A percentile compares a stretch with the other conserved stretches of the same genome.
Evolutionary conservation across 1,140 invertebrate species (phyloP).

Genomic region (Eriosoma lanigerum): DNA sequence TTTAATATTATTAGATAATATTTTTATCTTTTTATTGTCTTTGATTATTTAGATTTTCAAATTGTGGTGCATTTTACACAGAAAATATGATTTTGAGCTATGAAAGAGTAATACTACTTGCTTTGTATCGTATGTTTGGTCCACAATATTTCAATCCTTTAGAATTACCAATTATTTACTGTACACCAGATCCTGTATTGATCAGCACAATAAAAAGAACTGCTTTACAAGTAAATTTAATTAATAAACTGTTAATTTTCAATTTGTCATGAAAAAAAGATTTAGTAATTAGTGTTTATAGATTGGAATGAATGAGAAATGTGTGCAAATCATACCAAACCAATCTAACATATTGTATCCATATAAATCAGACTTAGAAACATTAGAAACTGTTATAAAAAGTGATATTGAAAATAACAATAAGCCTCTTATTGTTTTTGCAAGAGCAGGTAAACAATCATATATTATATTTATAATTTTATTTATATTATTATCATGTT

Average conservation of each 20-base stretch:
- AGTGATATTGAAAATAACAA: conserved; percentile 34
- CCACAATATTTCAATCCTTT: conserved; percentile 24
- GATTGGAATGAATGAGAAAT: conserved; percentile 38
- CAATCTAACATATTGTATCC: conserved; percentile 2
- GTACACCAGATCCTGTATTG: conserved; percentile 36
- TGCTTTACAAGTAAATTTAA: conserved; percentile 16
- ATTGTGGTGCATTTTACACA: conserved; percentile 35
- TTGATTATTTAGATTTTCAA: conserved; percentile 24
- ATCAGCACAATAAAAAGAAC: conserved; percentile 21
- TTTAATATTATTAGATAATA: neutral
- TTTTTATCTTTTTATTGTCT: neutral
- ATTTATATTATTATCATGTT: too few species aligned
- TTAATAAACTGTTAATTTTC: neutral
- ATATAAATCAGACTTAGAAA: conserved; percentile 40
- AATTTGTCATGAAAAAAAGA: neutral
- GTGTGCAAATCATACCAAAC: conserved; percentile 24
- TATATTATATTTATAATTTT: too few species aligned
- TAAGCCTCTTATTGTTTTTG: conserved; percentile 37
- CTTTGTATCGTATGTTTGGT: conserved; percentile 30
- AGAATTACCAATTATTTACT: conserved; percentile 15
- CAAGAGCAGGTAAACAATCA: conserved; percentile 62
- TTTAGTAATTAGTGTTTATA: neutral
- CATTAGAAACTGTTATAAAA: conserved; percentile 26
- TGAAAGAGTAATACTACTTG: conserved; percentile 35
- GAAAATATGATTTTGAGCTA: conserved; percentile 44